Conservation (phyloP, 2,888 invertebrate species). For the Leucoma salicis region DNA sequence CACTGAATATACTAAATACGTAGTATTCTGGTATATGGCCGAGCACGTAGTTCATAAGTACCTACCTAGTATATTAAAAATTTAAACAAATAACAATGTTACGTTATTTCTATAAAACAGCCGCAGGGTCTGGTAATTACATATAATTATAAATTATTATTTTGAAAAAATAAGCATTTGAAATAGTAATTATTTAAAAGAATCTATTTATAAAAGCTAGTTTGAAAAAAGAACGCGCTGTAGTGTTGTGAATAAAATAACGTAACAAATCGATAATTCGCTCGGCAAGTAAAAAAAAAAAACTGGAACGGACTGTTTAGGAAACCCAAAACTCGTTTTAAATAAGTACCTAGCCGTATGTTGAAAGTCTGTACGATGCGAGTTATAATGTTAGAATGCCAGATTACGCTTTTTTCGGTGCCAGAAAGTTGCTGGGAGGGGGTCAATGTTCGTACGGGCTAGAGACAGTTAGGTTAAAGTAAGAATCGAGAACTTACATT, state of each 20-base stretch:
- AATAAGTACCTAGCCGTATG: conserved; percentile 32
- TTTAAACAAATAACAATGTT: too few species aligned
- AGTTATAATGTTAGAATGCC: conserved; percentile 18
- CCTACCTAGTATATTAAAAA: too few species aligned
- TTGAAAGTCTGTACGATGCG: conserved; percentile 12
- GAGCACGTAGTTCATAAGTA: too few species aligned
- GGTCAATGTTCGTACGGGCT: conserved; percentile 8
- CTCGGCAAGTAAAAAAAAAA: conserved; percentile 43
- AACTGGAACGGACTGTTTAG: conserved; percentile 52
- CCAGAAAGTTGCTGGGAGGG: conserved; percentile 5
- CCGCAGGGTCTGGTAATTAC: too few species aligned
- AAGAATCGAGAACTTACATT: conserved; percentile 1
- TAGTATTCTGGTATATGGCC: too few species aligned
- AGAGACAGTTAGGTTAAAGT: conserved; percentile 5
- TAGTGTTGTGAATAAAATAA: conserved; percentile 19
- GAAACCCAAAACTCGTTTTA: conserved; percentile 59
- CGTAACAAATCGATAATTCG: conserved; percentile 39
- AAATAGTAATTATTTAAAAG: neutral
- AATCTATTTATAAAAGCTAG: neutral
- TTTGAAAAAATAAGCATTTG: neutral
- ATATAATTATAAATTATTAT: too few species aligned
- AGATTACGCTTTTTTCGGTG: conserved; percentile 10
- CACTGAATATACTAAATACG: too few species aligned
- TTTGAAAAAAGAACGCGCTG: neutral
- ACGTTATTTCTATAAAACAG: too few species aligned